A percentile compares a stretch with the other conserved stretches of the same genome.
Evolutionary conservation across 2,797 vertebrate species (phyloP).

Genomic region (Lepus oiostolus): DNA sequence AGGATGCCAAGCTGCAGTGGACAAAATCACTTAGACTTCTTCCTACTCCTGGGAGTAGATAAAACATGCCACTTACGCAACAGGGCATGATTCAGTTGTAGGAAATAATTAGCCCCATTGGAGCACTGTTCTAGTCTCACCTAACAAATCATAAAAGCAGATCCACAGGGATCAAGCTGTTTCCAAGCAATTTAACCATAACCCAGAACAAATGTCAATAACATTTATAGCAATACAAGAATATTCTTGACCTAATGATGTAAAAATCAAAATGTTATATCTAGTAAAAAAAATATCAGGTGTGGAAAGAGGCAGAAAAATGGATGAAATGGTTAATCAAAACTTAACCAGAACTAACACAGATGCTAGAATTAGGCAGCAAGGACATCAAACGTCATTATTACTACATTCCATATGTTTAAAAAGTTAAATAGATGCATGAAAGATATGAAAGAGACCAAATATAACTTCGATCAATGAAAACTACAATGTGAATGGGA

Average conservation of each 20-base stretch:
- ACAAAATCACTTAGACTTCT: neutral
- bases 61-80: neutral
- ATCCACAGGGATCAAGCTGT: neutral
- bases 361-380: neutral
- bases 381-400: neutral
- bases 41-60: neutral
- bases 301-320: conserved; percentile 48
- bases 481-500: neutral
- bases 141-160: conserved; percentile 12
- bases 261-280: neutral
- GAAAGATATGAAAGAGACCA: conserved; percentile 18
- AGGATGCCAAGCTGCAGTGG: neutral
- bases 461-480: conserved; percentile 20
- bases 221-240: conserved; percentile 5
- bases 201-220: conserved; percentile 27
- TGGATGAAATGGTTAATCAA: neutral
- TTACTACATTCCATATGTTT: neutral
- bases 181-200: neutral
- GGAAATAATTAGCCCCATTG: neutral
- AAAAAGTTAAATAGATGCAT: conserved; percentile 4
- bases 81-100: neutral
- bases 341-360: conserved; percentile 30
- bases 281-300: neutral
- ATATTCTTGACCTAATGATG: neutral
- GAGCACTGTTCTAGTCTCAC: neutral